phyloP scores from a whole-genome alignment of 2,888 invertebrate species.

The Ennomos quercinarius region DNA sequence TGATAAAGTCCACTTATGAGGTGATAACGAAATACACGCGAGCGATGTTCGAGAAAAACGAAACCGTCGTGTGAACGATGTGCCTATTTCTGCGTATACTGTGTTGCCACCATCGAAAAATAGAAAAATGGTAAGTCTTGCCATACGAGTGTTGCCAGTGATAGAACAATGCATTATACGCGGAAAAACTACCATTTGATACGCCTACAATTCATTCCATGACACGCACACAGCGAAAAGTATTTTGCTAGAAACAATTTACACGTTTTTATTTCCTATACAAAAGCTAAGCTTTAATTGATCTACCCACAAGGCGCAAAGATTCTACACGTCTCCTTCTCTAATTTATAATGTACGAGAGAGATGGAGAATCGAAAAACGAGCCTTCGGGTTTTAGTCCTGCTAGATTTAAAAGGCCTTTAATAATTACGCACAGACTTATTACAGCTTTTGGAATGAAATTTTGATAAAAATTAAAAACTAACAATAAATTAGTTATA shows the following conservation, averaged over 20 bases:
- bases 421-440: conserved; percentile 52
- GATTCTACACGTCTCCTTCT: conserved; percentile 30
- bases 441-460: conserved; percentile 48
- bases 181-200: conserved; percentile 57
- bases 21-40: conserved; percentile 78
- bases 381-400: conserved; percentile 44
- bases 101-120: conserved; percentile 29
- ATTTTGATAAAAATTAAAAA: conserved; percentile 50
- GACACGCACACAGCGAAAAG: conserved; percentile 61
- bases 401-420: conserved; percentile 53
- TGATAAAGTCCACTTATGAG: conserved; percentile 78
- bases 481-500: conserved; percentile 46
- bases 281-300: conserved; percentile 62
- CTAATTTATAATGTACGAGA: conserved; percentile 25
- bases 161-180: conserved; percentile 49
- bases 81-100: conserved; percentile 51
- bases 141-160: conserved; percentile 38
- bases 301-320: conserved; percentile 15
- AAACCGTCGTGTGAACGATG: conserved; percentile 77
- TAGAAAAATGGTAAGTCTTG: neutral
- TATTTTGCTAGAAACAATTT: conserved; percentile 78
- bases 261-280: conserved; percentile 60
- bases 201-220: conserved; percentile 76
- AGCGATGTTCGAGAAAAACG: conserved; percentile 79
- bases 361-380: conserved; percentile 28